A percentile compares a stretch with the other conserved stretches of the same genome.
These are phyloP conservation scores for Geodia barretti DNA, from an alignment of 37 sponge, comb jelly and placozoan species.

Conservation along the genomic window DNA sequence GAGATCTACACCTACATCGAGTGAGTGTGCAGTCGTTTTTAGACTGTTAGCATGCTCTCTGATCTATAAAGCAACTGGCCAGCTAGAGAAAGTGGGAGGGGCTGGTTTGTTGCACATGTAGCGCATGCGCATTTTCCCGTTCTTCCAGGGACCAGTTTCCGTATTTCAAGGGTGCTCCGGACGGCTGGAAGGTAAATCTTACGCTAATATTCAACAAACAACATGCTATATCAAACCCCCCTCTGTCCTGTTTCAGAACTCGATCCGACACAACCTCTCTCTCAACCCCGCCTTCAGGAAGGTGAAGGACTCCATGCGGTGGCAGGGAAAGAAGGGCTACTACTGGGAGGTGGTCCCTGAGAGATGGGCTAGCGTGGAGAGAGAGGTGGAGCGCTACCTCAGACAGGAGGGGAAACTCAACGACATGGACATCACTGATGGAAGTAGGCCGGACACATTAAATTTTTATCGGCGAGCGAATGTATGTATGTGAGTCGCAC, in stretches of 20 bases:
- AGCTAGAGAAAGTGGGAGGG: not conserved
- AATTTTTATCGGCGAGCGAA: too few relatives aligned
- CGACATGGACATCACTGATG: not conserved
- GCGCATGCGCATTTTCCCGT: not conserved
- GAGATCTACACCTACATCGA: slow-evolving; percentile 78
- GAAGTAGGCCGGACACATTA: not conserved
- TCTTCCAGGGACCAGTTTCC: slow-evolving; percentile 63
- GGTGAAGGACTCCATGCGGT: slow-evolving; percentile 38
- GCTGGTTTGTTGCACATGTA: not conserved
- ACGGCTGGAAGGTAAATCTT: slow-evolving; percentile 81
- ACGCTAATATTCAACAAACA: not conserved
- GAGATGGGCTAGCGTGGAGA: not conserved
- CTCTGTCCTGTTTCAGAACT: slow-evolving; percentile 46
- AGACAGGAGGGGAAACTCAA: not conserved
- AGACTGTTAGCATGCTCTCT: not conserved
- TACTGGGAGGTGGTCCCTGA: slow-evolving; percentile 47
- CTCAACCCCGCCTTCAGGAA: slow-evolving; percentile 69
- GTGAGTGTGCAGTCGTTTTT: slow-evolving; percentile 45
- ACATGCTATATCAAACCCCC: not conserved
- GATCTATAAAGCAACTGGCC: not conserved
- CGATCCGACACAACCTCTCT: slow-evolving; percentile 78
- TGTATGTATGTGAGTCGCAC: too few relatives aligned
- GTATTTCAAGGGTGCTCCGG: slow-evolving; percentile 72
- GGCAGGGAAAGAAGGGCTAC: slow-evolving; percentile 54
- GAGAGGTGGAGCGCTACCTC: slow-evolving; percentile 22